Evolutionary conservation across 2,797 vertebrate genomes (phyloP).

Genomic region (Arctocebus calabarensis): DNA sequence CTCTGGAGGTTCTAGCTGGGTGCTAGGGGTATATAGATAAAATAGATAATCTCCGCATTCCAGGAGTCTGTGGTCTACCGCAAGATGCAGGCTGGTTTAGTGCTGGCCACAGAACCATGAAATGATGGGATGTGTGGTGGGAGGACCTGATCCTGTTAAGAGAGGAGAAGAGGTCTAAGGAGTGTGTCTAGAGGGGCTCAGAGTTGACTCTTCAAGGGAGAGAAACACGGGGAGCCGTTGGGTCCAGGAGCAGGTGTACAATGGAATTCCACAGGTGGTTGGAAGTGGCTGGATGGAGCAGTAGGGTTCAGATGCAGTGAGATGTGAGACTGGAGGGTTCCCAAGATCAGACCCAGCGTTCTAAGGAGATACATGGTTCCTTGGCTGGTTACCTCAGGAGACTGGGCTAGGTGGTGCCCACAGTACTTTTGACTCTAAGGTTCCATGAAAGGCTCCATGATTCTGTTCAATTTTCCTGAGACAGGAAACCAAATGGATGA

Average conservation of each 20-base stretch:
- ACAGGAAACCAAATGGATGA: neutral
- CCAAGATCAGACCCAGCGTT: neutral
- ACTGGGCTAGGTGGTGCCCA: no score
- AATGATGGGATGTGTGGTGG: neutral
- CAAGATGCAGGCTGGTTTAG: neutral
- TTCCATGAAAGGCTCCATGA: neutral
- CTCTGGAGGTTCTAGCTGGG: neutral
- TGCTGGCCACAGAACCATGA: fast-evolving
- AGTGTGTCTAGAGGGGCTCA: neutral
- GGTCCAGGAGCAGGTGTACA: no score
- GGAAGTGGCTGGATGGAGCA: neutral
- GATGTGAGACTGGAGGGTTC: neutral
- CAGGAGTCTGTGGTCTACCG: neutral
- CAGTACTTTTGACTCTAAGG: neutral
- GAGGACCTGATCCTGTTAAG: neutral
- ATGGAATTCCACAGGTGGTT: fast-evolving
- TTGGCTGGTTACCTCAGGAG: neutral
- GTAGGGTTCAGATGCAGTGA: neutral
- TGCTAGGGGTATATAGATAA: neutral
- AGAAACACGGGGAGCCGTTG: neutral
- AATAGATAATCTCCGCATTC: neutral
- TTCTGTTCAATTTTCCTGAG: neutral
- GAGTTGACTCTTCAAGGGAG: neutral
- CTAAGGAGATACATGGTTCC: neutral
- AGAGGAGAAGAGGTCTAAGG: neutral